Evolutionary conservation across 2,888 invertebrate genomes (phyloP), one percentile per base, ranked within the genome.

Genomic region (Adelphocoris suturalis): DNA sequence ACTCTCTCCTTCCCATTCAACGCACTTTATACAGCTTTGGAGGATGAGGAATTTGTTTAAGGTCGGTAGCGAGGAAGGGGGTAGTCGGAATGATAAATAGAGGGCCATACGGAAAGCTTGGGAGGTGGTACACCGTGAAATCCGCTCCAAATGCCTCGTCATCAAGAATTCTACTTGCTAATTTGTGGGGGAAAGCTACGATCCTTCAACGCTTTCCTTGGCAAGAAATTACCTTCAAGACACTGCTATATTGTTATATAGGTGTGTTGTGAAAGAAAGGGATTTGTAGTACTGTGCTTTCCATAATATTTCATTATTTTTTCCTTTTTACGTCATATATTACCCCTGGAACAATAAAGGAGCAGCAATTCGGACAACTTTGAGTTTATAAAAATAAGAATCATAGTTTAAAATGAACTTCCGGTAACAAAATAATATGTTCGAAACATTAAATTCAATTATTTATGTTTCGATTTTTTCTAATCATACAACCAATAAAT

Each of bases 101-200:
- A 37, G n/a, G 61, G 85, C 61, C 85, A 85, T 85, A 85, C 85
- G 84, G 37, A 19, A 23, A 48, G 52, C 55, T 23, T 48, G 52
- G 61, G 61, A 85, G 85, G 85, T 85, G 85, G 85, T 85, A 85
- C 85, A 85, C 85, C 85, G 85, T 85, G 85, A 85, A 85, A 85
- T 85, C 85, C 85, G 57, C 48, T 85, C 61, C 61, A 85, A 85
- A 85, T 85, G 85, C 85, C 61, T 85, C 61, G 85, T 61, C 85
- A 85, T 85, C 85, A 61, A 61, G 61, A 61, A 85, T 85, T 85
- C 85, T 61, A 61, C 85, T 85, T 61, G 85, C 85, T 85, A 85
- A 85, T 85, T 85, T 85, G 85, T 57, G 82, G 19, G 47, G 47
- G 82, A 48, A 48, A 82, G 55, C 82, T 48, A 28, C 82, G 48